Conservation (phyloP, 2,888 invertebrate genomes). For the Diplolepis rosae region DNA sequence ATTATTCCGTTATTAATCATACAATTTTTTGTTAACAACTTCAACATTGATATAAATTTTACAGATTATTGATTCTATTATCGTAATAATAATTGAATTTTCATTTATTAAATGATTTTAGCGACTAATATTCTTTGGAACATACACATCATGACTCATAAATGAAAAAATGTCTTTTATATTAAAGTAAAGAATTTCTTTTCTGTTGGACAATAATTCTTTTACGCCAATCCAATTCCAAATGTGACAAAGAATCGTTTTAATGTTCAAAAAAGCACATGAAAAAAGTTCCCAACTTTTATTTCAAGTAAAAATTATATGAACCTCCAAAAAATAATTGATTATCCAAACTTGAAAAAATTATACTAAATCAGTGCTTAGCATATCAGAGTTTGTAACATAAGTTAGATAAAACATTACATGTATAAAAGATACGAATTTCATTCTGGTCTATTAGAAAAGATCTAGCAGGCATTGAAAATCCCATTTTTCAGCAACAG, state of each 20-base stretch:
- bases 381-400: neutral
- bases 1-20: too few relatives aligned
- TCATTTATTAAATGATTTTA: too few relatives aligned
- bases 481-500: constrained; percentile 27
- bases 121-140: too few relatives aligned
- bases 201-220: neutral
- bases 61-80: too few relatives aligned
- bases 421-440: neutral
- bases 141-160: too few relatives aligned
- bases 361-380: neutral
- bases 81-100: too few relatives aligned
- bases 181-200: too few relatives aligned
- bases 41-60: too few relatives aligned
- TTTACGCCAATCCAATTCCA: neutral
- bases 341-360: neutral
- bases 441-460: neutral
- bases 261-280: neutral
- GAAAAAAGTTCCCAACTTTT: neutral
- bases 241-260: constrained; percentile 3
- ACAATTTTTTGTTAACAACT: too few relatives aligned
- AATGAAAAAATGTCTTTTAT: too few relatives aligned
- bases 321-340: neutral
- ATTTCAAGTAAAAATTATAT: too few relatives aligned
- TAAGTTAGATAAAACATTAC: neutral
- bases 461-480: constrained; percentile 4